These are phyloP conservation scores for Cyanistes caeruleus DNA, from an alignment of 2,113 vertebrate species.

Conservation along the genomic window DNA sequence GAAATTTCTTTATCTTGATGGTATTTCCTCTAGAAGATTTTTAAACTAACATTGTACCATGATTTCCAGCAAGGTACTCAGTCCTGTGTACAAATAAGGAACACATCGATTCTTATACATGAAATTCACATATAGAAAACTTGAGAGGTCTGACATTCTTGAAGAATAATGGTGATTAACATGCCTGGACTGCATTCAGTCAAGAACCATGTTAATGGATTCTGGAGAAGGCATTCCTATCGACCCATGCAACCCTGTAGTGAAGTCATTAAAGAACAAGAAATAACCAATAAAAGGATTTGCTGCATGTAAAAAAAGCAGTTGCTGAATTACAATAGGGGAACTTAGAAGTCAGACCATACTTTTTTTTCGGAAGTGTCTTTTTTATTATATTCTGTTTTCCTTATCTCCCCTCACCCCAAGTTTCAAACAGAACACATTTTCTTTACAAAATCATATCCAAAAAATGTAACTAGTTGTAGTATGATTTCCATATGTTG, in stretches of 20 bases:
- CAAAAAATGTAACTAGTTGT: background rate
- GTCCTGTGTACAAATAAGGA: background rate
- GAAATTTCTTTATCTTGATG: background rate
- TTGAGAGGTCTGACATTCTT: background rate
- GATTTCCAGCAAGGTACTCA: background rate
- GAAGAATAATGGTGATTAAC: conserved; percentile 29
- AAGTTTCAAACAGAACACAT: background rate
- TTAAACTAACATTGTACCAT: background rate
- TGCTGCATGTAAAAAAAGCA: background rate
- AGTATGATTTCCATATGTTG: conserved; percentile 20
- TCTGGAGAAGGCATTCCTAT: conserved; percentile 26
- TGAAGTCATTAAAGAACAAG: conserved; percentile 25
- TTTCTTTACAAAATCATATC: background rate
- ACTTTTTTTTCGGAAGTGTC: background rate
- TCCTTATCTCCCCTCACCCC: background rate
- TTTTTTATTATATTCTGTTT: background rate
- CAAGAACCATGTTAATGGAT: background rate
- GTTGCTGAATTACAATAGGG: background rate
- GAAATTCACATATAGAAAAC: background rate
- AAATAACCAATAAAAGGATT: conserved; percentile 23
- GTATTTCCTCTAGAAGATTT: background rate
- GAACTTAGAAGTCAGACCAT: background rate
- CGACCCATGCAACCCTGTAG: background rate
- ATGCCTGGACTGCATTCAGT: background rate
- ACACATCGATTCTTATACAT: background rate